Percentiles rank a stretch among this genome's conserved stretches.
phyloP scores from a whole-genome alignment of 2,888 invertebrate genomes.

The Nezara viridula region DNA sequence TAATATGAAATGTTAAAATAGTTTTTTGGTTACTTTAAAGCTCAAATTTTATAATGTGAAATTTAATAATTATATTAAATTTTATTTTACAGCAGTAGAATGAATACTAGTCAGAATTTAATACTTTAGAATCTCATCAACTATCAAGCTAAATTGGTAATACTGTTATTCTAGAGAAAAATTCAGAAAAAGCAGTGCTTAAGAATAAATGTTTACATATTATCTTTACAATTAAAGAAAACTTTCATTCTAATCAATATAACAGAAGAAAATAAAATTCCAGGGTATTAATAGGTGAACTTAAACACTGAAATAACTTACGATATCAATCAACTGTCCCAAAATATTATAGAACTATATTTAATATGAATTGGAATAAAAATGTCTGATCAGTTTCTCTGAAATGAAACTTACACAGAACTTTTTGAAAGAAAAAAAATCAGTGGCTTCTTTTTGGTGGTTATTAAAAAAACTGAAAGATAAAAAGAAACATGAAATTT shows the following conservation, averaged over 20 bases:
- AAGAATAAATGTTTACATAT: background rate
- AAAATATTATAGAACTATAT: no score
- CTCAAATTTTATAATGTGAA: background rate
- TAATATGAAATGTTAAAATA: background rate
- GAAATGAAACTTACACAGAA: no score
- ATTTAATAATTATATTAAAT: background rate
- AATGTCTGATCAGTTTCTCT: no score
- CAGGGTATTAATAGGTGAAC: no score
- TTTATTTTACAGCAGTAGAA: background rate
- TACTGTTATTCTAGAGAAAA: background rate
- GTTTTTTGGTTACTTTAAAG: background rate
- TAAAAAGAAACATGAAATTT: background rate
- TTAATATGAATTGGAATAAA: no score
- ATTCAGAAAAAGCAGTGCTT: background rate
- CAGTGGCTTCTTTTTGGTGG: background rate
- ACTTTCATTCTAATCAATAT: no score
- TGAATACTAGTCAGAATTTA: background rate
- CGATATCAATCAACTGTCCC: no score
- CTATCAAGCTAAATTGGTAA: background rate
- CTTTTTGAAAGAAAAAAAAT: no score
- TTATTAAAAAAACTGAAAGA: background rate
- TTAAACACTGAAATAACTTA: no score
- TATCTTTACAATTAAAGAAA: background rate
- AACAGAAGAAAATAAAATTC: no score
- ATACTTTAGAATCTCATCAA: background rate